Percentiles rank a stretch among this genome's conserved stretches.
Evolutionary conservation across 2,797 vertebrate genomes (phyloP).

Genomic region (Cheirogaleus major): DNA sequence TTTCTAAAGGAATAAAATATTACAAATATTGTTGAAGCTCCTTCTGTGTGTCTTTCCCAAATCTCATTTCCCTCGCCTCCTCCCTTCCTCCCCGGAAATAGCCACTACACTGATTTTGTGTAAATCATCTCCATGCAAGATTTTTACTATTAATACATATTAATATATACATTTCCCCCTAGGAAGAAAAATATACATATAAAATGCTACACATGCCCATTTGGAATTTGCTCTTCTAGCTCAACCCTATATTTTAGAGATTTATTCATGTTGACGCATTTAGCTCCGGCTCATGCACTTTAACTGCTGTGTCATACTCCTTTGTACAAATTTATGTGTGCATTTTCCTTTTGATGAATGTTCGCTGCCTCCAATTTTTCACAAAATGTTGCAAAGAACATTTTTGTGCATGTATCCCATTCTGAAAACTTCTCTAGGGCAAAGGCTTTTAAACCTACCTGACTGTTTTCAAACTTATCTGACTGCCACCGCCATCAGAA

Average conservation of each 20-base stretch:
- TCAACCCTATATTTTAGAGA: background rate
- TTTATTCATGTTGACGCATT: background rate
- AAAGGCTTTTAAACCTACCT: background rate
- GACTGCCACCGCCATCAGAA: background rate
- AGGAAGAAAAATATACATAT: background rate
- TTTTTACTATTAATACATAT: background rate
- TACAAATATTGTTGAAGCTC: background rate
- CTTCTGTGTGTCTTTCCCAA: background rate
- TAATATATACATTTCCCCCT: background rate
- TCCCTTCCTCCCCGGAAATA: background rate
- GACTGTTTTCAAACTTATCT: background rate
- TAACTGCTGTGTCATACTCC: background rate
- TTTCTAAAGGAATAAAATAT: background rate
- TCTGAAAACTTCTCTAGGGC: background rate
- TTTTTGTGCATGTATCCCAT: background rate
- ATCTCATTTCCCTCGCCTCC: background rate
- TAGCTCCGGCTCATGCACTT: background rate
- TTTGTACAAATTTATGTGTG: background rate
- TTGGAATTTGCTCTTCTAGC: background rate
- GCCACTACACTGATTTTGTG: background rate
- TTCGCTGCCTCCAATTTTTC: background rate
- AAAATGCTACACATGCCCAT: background rate
- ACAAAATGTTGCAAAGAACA: background rate
- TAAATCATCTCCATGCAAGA: background rate
- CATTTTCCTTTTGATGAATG: background rate